Evolutionary conservation across 2,797 vertebrate species (phyloP).

Genomic region (Erethizon dorsatum): DNA sequence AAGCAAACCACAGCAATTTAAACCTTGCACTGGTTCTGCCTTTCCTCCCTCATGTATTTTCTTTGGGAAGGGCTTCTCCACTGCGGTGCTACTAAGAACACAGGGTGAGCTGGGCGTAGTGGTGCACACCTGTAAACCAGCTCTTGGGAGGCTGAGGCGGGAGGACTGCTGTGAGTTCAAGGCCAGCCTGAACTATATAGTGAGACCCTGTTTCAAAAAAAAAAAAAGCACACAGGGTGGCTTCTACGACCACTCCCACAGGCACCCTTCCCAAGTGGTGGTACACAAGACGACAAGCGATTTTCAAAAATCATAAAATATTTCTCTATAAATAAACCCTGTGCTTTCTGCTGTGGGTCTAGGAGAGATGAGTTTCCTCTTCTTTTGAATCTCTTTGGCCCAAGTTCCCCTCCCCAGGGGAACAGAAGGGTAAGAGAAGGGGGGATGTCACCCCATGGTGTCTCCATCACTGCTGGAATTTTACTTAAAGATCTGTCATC

Average conservation of each 20-base stretch:
- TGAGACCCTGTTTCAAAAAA: not conserved
- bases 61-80: constrained; percentile 66
- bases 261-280: not conserved
- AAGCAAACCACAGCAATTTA: constrained; percentile 53
- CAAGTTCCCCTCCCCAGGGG: not conserved
- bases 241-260: constrained; percentile 65
- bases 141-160: not conserved
- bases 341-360: constrained; percentile 58
- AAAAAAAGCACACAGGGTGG: constrained; percentile 4
- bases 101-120: not conserved
- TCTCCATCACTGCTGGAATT: not conserved
- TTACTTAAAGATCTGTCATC: not conserved
- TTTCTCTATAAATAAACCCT: constrained; percentile 68
- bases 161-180: not conserved
- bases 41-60: not conserved
- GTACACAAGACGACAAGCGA: constrained; percentile 42
- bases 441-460: not conserved
- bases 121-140: not conserved
- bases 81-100: constrained; percentile 62
- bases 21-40: not conserved
- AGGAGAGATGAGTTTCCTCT: constrained; percentile 30
- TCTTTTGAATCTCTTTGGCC: not conserved
- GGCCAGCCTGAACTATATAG: not conserved
- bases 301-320: constrained; percentile 66
- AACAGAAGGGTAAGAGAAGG: not conserved